phyloP scores from a whole-genome alignment of 2,113 vertebrate genomes.

The Anthoscopus minutus region DNA sequence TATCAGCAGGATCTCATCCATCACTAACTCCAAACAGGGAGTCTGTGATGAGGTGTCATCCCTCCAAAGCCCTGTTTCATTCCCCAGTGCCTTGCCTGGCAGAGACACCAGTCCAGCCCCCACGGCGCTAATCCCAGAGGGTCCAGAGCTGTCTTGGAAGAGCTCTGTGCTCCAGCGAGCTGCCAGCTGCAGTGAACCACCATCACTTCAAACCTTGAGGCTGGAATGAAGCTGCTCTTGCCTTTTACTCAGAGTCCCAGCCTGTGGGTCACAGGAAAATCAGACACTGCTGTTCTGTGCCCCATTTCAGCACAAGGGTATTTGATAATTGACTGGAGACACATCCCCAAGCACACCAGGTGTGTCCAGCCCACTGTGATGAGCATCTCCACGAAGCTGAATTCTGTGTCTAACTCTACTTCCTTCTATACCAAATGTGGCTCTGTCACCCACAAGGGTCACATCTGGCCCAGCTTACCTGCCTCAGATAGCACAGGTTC shows the following conservation, averaged over 20 bases:
- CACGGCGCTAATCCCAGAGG: background rate
- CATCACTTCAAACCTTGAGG: background rate
- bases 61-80: background rate
- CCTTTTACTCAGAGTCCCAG: background rate
- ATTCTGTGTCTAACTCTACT: accelerated
- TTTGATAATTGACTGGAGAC: background rate
- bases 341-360: accelerated
- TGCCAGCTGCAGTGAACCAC: background rate
- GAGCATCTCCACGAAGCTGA: background rate
- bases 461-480: background rate
- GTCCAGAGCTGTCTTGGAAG: background rate
- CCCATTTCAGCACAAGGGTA: background rate
- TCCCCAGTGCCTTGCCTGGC: background rate
- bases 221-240: background rate
- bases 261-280: background rate
- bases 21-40: background rate
- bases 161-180: background rate
- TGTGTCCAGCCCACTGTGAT: background rate
- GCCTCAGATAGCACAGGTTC: background rate
- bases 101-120: background rate
- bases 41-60: background rate
- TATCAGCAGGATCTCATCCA: constrained; percentile 9
- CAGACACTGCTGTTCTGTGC: background rate
- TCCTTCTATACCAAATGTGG: background rate
- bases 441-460: background rate